A percentile compares a stretch with the other conserved stretches of the same genome.
Conservation (phyloP, 1,140 invertebrate genomes). For the Drepana arcuata region DNA sequence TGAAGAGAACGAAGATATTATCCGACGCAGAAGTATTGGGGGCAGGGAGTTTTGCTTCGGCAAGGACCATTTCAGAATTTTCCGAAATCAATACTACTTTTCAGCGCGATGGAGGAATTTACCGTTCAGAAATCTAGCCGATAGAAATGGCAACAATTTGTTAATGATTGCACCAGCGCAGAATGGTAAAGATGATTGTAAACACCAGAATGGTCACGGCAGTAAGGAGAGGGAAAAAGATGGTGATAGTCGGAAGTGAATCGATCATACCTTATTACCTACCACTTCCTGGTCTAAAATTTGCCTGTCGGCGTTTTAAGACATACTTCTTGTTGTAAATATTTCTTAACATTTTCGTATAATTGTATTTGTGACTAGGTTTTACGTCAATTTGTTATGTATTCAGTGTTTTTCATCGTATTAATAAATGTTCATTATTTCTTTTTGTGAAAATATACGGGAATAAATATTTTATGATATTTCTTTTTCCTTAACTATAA, state of each 20-base stretch:
- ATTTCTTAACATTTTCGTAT: too few relatives aligned
- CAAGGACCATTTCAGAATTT: conserved; percentile 48
- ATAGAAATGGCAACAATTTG: conserved; percentile 77
- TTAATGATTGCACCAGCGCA: conserved; percentile 75
- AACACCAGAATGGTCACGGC: conserved; percentile 14
- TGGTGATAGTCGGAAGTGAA: conserved; percentile 2
- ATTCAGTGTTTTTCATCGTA: too few relatives aligned
- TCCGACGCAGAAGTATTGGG: conserved; percentile 17
- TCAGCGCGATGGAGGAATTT: conserved; percentile 48
- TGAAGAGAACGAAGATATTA: conserved; percentile 50
- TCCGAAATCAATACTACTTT: conserved; percentile 49
- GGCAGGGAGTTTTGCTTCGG: conserved; percentile 38
- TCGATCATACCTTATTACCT: too few relatives aligned
- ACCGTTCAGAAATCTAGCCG: conserved; percentile 59
- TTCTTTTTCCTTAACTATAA: too few relatives aligned
- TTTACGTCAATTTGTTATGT: too few relatives aligned
- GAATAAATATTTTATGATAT: too few relatives aligned
- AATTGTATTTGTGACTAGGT: too few relatives aligned
- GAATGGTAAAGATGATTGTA: conserved; percentile 22
- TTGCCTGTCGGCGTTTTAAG: not conserved
- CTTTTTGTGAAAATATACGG: too few relatives aligned
- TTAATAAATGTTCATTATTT: too few relatives aligned
- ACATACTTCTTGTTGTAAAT: too few relatives aligned
- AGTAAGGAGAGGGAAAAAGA: conserved; percentile 34
- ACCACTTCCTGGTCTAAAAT: not conserved